Evolutionary conservation across 2,888 invertebrate species (phyloP), one percentile per base, ranked within the genome.

Genomic region (Atethmia centrago): DNA sequence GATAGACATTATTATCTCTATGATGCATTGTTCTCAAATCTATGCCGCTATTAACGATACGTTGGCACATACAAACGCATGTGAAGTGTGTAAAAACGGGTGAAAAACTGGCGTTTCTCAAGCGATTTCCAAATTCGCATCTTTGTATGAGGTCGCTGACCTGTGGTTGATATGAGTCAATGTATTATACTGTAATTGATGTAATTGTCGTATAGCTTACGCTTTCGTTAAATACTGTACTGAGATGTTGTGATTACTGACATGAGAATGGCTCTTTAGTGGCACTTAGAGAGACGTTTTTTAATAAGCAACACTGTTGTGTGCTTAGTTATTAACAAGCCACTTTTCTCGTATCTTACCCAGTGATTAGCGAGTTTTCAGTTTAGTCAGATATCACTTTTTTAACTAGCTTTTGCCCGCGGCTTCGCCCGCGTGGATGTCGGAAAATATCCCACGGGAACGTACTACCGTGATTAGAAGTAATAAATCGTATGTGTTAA

Each of bases 11-110:
- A 71, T 76, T 76, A 84, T 84, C 82, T 82, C 71, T 55, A 68
- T 55, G 76, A 65, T 74, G 84, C 87, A 89, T 89, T 89, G 89
- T 89, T 87, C 85, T 79, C 72, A 86, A 90, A 90, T 84, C 87
- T 87, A 84, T 88, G 86, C 81, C 83, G 74, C 88, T 85, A 89
- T 89, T 88, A 90, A 84, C 83, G 87, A 80, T 88, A 87, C 76
- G 79, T 86, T 88, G 83, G 84, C 71, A 81, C 79, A 80, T 77
- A 73, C 76, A 76, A 80, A 74, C 74, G 61, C 56, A 78, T 80
- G 73, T 76, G 80, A 82, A 81, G 74, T 65, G 47, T 72, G 68
- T 70, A 79, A 80, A 79, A 76, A 66, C 70, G 25, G 49, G 63
- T 71, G 75, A 83, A 86, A 86, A 83, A 80, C 68, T 49, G 3